Percentiles rank a stretch among this genome's conserved stretches.
phyloP scores from a whole-genome alignment of 1,140 invertebrate genomes.

The Drosophila sp. region DNA sequence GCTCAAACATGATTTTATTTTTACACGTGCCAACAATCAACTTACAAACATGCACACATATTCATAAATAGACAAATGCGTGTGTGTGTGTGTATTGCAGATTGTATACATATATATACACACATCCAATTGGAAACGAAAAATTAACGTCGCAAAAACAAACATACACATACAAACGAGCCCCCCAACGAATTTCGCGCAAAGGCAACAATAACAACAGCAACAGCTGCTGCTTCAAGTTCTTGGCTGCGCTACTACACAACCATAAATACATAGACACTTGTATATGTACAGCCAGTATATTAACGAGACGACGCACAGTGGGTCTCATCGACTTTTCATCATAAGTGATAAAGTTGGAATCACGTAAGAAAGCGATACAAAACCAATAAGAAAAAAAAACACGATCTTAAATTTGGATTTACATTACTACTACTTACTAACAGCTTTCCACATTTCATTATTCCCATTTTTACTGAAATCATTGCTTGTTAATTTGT shows the following conservation, averaged over 20 bases:
- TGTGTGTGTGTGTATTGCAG: not conserved
- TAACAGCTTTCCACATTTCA: too few species aligned
- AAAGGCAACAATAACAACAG: slow-evolving; percentile 32
- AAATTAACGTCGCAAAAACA: slow-evolving; percentile 42
- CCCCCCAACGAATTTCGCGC: slow-evolving; percentile 40
- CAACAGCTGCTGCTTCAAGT: slow-evolving; percentile 41
- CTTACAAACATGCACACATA: not conserved
- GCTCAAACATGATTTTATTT: too few species aligned
- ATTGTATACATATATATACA: not conserved
- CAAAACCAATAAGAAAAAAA: too few species aligned
- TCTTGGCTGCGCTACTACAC: slow-evolving; percentile 28
- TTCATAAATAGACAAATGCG: slow-evolving; percentile 7
- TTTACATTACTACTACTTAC: too few species aligned
- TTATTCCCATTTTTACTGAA: too few species aligned
- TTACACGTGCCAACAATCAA: slow-evolving; percentile 28
- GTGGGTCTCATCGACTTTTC: not conserved
- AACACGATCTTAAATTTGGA: too few species aligned
- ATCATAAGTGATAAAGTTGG: not conserved
- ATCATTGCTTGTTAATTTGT: too few species aligned
- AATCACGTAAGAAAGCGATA: too few species aligned
- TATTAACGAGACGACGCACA: slow-evolving; percentile 3
- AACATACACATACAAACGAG: slow-evolving; percentile 25
- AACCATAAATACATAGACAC: not conserved
- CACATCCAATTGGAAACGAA: not conserved
- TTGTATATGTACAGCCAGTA: slow-evolving; percentile 8